Conservation (phyloP, 2,797 vertebrate genomes). For the Melanotaenia nigrans region DNA sequence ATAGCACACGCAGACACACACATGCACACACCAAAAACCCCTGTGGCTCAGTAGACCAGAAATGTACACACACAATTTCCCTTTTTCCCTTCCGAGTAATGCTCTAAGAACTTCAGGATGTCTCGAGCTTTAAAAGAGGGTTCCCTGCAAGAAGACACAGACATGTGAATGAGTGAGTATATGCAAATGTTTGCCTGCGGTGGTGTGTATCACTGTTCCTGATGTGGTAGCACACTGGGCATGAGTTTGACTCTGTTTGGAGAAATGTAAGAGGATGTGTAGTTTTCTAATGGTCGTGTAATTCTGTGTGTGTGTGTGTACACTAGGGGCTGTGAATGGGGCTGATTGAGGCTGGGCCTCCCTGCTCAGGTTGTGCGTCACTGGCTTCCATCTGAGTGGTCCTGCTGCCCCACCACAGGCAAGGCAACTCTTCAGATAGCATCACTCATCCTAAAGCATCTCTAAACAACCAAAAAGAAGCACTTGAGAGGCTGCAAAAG, state of each 20-base stretch:
- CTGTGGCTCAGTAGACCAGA: slow-evolving; percentile 54
- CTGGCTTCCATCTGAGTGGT: slow-evolving; percentile 68
- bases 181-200: slow-evolving; percentile 3
- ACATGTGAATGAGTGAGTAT: slow-evolving; percentile 5
- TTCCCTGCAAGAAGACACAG: slow-evolving; percentile 23
- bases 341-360: slow-evolving; percentile 74
- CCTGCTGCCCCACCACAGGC: slow-evolving; percentile 62
- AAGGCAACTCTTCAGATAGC: slow-evolving; percentile 41
- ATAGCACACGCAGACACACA: slow-evolving; percentile 29
- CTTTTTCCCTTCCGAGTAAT: slow-evolving; percentile 12
- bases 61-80: slow-evolving; percentile 37
- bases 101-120: slow-evolving; percentile 24
- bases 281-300: slow-evolving; percentile 46
- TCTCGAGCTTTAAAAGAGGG: slow-evolving; percentile 12
- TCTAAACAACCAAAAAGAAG: not conserved
- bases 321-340: slow-evolving; percentile 71
- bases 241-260: slow-evolving; percentile 49
- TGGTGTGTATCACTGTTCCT: not conserved
- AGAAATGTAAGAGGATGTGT: slow-evolving; percentile 67
- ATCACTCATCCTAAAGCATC: slow-evolving; percentile 35
- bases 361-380: slow-evolving; percentile 71
- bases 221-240: slow-evolving; percentile 31
- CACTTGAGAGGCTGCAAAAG: not conserved
- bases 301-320: slow-evolving; percentile 35
- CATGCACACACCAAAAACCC: slow-evolving; percentile 36